Percentiles rank a stretch among this genome's conserved stretches.
Evolutionary conservation across 1,140 invertebrate species (phyloP).

Genomic region (Scaptomyza montana): DNA sequence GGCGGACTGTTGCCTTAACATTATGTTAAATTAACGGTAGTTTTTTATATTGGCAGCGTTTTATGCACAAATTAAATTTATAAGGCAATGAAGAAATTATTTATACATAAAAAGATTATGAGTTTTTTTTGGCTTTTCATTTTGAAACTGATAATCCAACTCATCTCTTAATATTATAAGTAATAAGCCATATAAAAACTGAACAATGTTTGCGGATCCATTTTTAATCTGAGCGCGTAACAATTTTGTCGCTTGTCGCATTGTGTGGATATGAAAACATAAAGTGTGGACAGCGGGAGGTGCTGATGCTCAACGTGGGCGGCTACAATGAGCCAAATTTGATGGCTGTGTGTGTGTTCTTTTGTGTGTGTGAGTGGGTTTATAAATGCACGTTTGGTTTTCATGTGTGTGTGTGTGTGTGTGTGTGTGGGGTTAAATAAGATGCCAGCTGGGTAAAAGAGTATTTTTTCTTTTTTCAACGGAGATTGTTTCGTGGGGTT

Average conservation of each 20-base stretch:
- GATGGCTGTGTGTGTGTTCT: constrained; percentile 20
- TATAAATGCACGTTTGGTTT: constrained; percentile 29
- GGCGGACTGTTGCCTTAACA: constrained; percentile 9
- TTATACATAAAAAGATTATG: neutral
- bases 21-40: constrained; percentile 7
- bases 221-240: neutral
- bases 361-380: constrained; percentile 7
- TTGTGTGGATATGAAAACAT: constrained; percentile 29
- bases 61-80: neutral
- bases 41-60: neutral
- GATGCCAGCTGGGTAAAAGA: constrained; percentile 10
- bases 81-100: neutral
- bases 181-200: constrained; percentile 1
- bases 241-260: constrained; percentile 37
- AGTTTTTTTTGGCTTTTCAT: neutral
- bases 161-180: neutral
- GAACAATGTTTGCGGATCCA: neutral
- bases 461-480: neutral
- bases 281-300: constrained; percentile 2
- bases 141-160: neutral
- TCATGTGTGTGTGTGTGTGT: constrained; percentile 13
- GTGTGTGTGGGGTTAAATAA: constrained; percentile 40
- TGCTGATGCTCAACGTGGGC: constrained; percentile 25
- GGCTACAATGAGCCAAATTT: constrained; percentile 64
- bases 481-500: too few species aligned